Evolutionary conservation across 2,797 vertebrate genomes (phyloP).

Genomic region (Platalea minor): DNA sequence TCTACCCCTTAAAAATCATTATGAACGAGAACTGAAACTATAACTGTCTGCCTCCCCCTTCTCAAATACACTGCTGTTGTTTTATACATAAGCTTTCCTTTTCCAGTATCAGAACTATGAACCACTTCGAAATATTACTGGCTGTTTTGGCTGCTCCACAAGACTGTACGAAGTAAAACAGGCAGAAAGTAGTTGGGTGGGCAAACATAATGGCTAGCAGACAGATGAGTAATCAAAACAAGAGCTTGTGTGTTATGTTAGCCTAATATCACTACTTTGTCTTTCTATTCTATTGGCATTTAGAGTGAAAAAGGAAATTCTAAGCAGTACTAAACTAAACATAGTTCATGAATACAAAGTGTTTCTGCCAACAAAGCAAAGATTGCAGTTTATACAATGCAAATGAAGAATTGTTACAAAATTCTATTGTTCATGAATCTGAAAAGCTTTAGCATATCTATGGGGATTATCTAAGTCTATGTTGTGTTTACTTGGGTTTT

Average conservation of each 20-base stretch:
- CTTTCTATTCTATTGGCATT: constrained; percentile 47
- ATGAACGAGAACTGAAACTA: not conserved
- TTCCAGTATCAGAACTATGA: not conserved
- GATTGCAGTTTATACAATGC: constrained; percentile 38
- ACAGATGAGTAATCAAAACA: constrained; percentile 47
- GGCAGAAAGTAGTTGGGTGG: not conserved
- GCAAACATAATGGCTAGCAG: constrained; percentile 7
- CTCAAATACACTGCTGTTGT: not conserved
- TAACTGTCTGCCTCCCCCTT: not conserved
- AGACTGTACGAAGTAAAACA: not conserved
- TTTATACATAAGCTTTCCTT: not conserved
- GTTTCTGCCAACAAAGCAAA: constrained; percentile 29
- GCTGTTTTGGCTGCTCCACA: not conserved
- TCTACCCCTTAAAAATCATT: not conserved
- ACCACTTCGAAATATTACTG: not conserved
- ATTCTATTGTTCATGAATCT: not conserved
- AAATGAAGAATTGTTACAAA: constrained; percentile 37
- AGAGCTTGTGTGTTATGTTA: constrained; percentile 21
- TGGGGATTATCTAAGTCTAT: not conserved
- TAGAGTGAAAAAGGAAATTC: constrained; percentile 48
- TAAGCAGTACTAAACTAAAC: constrained; percentile 21
- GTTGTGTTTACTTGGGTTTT: not conserved
- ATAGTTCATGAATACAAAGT: constrained; percentile 42
- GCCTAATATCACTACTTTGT: constrained; percentile 34
- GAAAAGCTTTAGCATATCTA: constrained; percentile 1